A percentile compares a stretch with the other conserved stretches of the same genome.
Evolutionary conservation across 2,888 invertebrate genomes (phyloP).

Genomic region (Agriopis marginaria): DNA sequence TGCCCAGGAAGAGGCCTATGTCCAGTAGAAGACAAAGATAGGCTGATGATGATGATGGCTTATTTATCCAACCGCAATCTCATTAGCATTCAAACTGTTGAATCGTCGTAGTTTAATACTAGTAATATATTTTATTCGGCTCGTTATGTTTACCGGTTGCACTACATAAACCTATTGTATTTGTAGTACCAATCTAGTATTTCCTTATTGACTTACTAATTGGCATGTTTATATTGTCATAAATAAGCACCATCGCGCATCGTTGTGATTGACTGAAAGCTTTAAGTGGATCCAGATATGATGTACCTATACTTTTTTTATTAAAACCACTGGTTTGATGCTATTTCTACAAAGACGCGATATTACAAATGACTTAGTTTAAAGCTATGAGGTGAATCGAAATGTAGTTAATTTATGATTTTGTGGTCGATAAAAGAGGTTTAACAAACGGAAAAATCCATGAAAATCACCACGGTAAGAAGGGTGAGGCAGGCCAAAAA

Average conservation of each 20-base stretch:
- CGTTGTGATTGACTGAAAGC: conserved; percentile 1
- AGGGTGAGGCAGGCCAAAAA: no score
- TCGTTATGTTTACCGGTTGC: conserved; percentile 15
- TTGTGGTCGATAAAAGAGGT: no score
- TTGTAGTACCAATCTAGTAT: background rate
- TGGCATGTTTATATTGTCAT: conserved; percentile 14
- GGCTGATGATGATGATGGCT: background rate
- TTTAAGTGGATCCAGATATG: background rate
- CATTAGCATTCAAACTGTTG: conserved; percentile 1
- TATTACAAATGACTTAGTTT: background rate
- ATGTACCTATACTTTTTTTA: no score
- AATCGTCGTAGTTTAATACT: background rate
- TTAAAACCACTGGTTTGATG: no score
- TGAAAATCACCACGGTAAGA: background rate
- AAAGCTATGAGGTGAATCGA: no score
- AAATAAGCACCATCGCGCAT: background rate
- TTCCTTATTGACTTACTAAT: conserved; percentile 3
- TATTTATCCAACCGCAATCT: background rate
- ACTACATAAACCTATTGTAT: conserved; percentile 6
- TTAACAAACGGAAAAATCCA: background rate
- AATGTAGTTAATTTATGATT: no score
- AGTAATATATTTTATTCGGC: conserved; percentile 9
- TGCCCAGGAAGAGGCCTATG: no score
- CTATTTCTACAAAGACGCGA: no score
- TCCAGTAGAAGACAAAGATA: no score